Evolutionary conservation across 2,113 vertebrate genomes (phyloP).

Genomic region (Mastomys natalensis): DNA sequence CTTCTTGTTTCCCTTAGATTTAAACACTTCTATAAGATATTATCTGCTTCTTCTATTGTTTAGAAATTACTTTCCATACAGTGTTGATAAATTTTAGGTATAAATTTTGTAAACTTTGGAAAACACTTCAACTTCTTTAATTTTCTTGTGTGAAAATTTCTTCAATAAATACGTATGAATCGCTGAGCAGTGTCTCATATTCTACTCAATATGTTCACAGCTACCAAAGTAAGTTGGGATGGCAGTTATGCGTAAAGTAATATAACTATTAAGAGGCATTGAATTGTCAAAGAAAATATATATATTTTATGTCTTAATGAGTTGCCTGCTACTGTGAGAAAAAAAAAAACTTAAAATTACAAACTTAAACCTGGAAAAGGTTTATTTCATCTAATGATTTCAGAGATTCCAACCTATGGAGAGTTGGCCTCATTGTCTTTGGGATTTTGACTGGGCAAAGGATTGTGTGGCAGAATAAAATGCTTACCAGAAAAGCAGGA

Average conservation of each 20-base stretch:
- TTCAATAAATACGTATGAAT: not conserved
- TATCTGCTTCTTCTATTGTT: not conserved
- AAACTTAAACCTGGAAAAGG: not conserved
- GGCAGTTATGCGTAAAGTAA: no score
- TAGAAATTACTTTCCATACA: not conserved
- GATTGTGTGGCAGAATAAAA: rapidly evolving
- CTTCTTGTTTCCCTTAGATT: not conserved
- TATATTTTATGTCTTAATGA: no score
- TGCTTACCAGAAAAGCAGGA: not conserved
- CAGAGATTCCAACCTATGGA: not conserved
- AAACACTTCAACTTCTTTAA: not conserved
- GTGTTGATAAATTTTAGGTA: not conserved
- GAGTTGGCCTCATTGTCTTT: not conserved
- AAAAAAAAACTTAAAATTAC: no score
- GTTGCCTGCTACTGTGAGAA: not conserved
- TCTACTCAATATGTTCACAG: rapidly evolving
- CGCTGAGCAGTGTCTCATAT: rapidly evolving
- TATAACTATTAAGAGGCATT: not conserved
- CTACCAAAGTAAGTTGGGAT: rapidly evolving
- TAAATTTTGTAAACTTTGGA: not conserved
- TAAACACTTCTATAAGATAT: not conserved
- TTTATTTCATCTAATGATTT: not conserved
- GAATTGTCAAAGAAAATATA: not conserved
- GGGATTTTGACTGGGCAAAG: not conserved
- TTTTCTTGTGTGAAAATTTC: not conserved